Base-by-base conservation (phyloP, 2,888 invertebrate genomes). In the Dicycla oo region DNA sequence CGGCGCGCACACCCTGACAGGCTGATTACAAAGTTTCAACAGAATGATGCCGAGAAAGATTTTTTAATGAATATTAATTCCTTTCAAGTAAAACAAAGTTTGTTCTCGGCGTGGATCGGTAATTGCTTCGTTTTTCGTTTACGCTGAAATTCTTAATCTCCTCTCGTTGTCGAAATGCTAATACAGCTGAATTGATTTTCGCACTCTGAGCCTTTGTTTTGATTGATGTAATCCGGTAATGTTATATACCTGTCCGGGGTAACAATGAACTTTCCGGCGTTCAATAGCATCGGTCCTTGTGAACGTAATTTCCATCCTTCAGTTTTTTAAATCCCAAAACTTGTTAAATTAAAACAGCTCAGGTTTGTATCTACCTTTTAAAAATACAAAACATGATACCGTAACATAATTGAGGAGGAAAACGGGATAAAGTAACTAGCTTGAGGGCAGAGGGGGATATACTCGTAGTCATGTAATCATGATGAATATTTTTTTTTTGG, bases 41-140 rank as follows among this genome's bases (percentile, higher is more conserved):
- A 90, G 92, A 94, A 94, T 93, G 93, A 93, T 92, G 92, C 88
- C 91, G 92, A 89, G 92, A 92, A 93, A 93, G 93, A 94, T 94
- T 94, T 95, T 95, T 95, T 95, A 95, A 95, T 95, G 96, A 95
- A 95, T 95, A 95, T 95, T 95, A 95, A 95, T 95, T 94, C 93
- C 90, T 90, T 91, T 89, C 90, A 91, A 93, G 93, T 93, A 92
- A 93, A 94, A 94, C 94, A 95, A 95, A 95, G 92, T 95, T 95
- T 93, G 90, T 89, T 92, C 89, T 92, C 88, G 88, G 90, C 91
- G 91, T 88, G 92, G 92, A 94, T 94, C 91, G 91, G 93, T 94
- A 94, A 95, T 94, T 93, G 93, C 92, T 92, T 91, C 91, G 91
- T 92, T 94, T 93, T 92, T 90, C 91, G 91, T 91, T 92, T 87